Percentiles rank a stretch among this genome's conserved stretches.
Conservation (phyloP, 2,888 invertebrate species). For the Cantharis rustica region DNA sequence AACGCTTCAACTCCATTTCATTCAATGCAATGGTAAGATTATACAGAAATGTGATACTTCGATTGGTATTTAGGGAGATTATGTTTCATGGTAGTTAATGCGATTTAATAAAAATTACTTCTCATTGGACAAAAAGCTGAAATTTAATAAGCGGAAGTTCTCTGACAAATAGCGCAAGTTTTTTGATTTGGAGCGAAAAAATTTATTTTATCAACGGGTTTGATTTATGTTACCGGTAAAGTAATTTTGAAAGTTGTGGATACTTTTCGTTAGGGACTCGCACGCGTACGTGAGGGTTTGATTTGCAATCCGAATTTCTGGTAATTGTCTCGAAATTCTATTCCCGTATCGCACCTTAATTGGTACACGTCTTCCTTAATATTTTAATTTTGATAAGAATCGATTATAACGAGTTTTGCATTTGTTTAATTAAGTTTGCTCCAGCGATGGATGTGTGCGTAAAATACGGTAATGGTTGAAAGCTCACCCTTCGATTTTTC, state of each 20-base stretch:
- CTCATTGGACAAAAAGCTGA: background rate
- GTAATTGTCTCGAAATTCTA: constrained; percentile 3
- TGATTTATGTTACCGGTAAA: constrained; percentile 2
- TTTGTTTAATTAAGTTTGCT: background rate
- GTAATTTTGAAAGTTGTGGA: constrained; percentile 1
- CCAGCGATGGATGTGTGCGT: background rate
- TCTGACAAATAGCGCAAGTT: background rate
- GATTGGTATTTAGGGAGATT: background rate
- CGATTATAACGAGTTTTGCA: background rate
- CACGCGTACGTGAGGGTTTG: constrained; percentile 1
- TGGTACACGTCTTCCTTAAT: background rate
- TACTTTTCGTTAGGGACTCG: background rate
- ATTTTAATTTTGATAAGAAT: background rate
- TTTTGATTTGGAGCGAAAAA: background rate
- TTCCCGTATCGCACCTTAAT: background rate
- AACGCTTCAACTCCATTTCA: background rate
- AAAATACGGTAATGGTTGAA: background rate
- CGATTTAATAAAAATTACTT: background rate
- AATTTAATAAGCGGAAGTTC: background rate
- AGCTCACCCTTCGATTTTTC: background rate
- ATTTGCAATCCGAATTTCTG: background rate
- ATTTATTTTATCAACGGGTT: background rate
- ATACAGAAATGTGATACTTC: too few relatives aligned
- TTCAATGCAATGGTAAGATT: background rate
- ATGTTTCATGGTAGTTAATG: background rate